Base-by-base conservation (phyloP, 2,797 vertebrate species). In the Lindbergichthys nudifrons region DNA sequence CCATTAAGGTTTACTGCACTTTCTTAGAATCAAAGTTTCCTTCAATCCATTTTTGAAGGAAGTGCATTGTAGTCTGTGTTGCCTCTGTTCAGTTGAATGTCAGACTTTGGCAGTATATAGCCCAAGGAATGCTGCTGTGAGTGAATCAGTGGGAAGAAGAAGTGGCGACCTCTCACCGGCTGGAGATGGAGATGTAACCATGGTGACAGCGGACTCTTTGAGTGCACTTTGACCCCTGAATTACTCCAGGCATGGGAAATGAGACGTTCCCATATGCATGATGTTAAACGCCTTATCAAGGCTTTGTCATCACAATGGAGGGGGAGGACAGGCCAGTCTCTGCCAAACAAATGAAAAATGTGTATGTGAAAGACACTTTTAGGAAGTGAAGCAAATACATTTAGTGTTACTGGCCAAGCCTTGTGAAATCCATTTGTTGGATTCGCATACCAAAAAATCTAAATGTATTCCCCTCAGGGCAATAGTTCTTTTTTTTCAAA, bases 161-260 rank as follows among this genome's bases (percentile, higher is more conserved):
- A 59, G 19, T 36, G 50, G 73, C 74, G 85, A 89, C 83, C 77
- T 82, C 74, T 82, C 21, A 71, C 54, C 4, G 39, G 58, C 57
- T 61, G 52, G 68, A 53, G 73, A 81, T 76, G 79, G 60, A 79
- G 72, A 57, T 47, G 85, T 90, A 77, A 65, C 84, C 85, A 88
- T 86, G 77, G 84, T 48, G 73, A 91, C 10, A n/a, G 54, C 6
- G 11, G 59, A 75, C 71, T 76, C 43, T 45, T 42, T 45, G 73
- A 75, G 52, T n/a, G 63, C 77, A 77, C 83, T 88, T 82, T 88
- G 87, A 88, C 84, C 82, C 71, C 56, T 30, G 64, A 85, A 76
- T 77, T 65, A 81, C 76, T 83, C 10, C 1, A 69, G 62, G 58
- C 75, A 62, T 84, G 80, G 89, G 87, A 91, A 90, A 70, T 79